Percentiles rank a stretch among this genome's conserved stretches.
These are phyloP conservation scores for Listronotus bonariensis DNA, from an alignment of 1,140 invertebrate species.

Conservation along the genomic window DNA sequence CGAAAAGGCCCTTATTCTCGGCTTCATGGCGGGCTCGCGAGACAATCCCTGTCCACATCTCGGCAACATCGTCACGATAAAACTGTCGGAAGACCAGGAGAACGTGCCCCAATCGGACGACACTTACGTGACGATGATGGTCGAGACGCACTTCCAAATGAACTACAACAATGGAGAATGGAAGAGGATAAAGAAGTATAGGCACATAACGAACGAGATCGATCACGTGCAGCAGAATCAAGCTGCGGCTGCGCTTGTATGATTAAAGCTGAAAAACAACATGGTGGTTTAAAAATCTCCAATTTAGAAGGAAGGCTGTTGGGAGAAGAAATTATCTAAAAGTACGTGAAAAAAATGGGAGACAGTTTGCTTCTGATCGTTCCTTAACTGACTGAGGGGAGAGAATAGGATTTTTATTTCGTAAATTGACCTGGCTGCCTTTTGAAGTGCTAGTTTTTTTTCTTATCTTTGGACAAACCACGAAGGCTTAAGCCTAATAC, in stretches of 20 bases:
- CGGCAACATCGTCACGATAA: constrained; percentile 91
- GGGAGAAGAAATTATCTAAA: too few species aligned
- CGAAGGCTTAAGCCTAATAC: too few species aligned
- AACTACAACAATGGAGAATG: constrained; percentile 94
- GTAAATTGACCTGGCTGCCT: too few species aligned
- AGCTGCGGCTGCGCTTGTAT: constrained; percentile 45
- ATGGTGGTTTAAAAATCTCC: background rate
- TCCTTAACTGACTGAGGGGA: too few species aligned
- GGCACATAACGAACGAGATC: constrained; percentile 65
- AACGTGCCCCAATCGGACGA: constrained; percentile 77
- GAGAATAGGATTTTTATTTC: too few species aligned
- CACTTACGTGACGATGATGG: constrained; percentile 74
- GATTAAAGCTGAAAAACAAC: constrained; percentile 36
- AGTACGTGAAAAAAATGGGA: too few species aligned
- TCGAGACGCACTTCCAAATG: constrained; percentile 96
- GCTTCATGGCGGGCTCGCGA: constrained; percentile 96
- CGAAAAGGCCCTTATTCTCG: constrained; percentile 95
- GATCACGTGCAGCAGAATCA: constrained; percentile 47
- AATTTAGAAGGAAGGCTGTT: too few species aligned
- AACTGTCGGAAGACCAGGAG: constrained; percentile 87
- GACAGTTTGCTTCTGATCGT: too few species aligned
- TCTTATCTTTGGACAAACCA: too few species aligned
- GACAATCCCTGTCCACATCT: constrained; percentile 94
- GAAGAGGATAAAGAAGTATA: constrained; percentile 87
- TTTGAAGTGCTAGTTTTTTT: too few species aligned